Conservation (phyloP, 2,888 invertebrate genomes). For the Ectobius pallidus region DNA sequence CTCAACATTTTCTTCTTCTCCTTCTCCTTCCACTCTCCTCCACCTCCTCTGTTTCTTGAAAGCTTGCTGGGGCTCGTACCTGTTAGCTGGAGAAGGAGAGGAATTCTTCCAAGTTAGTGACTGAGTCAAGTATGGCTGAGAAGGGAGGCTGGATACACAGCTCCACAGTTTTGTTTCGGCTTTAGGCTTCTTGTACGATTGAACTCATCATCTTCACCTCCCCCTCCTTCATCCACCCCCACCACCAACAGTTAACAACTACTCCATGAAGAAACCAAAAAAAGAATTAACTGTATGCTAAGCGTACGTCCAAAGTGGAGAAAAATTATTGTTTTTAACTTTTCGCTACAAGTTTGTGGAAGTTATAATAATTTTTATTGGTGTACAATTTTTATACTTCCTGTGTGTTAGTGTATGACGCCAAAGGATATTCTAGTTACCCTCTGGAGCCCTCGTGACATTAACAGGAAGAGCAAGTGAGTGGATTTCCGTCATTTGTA, state of each 20-base stretch:
- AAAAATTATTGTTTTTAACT: too few relatives aligned
- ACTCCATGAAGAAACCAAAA: background rate
- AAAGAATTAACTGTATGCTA: too few relatives aligned
- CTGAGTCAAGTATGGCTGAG: background rate
- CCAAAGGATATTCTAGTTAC: background rate
- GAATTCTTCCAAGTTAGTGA: background rate
- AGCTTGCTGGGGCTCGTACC: constrained; percentile 18
- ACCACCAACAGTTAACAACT: background rate
- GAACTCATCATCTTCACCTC: background rate
- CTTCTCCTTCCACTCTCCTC: background rate
- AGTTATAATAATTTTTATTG: too few relatives aligned
- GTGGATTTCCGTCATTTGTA: background rate
- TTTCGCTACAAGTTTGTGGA: too few relatives aligned
- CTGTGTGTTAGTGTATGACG: constrained; percentile 1
- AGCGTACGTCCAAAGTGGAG: too few relatives aligned
- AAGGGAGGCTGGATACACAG: background rate
- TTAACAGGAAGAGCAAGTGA: constrained; percentile 8
- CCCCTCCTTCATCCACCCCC: background rate
- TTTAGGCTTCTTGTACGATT: background rate
- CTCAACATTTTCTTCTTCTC: background rate
- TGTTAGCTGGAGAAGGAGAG: constrained; percentile 12
- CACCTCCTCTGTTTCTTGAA: background rate
- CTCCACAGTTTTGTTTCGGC: background rate
- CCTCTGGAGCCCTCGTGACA: background rate
- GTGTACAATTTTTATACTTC: background rate